Base-by-base conservation (phyloP, 2,888 invertebrate genomes). In the Chymomyza fuscimana region DNA sequence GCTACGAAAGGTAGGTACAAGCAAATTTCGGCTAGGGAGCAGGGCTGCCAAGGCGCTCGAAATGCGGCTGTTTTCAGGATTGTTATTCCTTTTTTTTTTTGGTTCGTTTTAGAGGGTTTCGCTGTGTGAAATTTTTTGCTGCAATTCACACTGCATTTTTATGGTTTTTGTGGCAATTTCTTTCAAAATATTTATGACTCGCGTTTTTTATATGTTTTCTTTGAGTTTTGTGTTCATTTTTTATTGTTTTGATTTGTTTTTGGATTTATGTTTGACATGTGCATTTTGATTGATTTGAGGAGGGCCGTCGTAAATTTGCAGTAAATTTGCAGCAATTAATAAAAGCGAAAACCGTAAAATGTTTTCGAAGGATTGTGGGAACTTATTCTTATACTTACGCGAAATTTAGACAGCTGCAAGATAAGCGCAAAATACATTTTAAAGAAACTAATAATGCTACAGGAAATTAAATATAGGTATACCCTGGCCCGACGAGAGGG, bases 121-220 rank as follows among this genome's bases (percentile, higher is more conserved):
- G 72, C 66, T 82, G 74, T 77, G 82, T 81, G 80, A 84, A 84
- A 65, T 32, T 69, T 81, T 61, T 66, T 72, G 58, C 59, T 82
- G 83, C 86, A 80, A 72, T 88, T 87, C 80, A 82, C 83, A 86
- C 86, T 89, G 88, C 84, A 87, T 84, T 89, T 89, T 82, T 87
- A 87, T 86, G 79, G 19, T 54, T 79, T 81, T 72, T 72, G 58
- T 69, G 75, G 64, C 56, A 46, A 70, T 69, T 63, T 74, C 80
- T 80, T 83, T 85, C 85, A 85, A 87, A 85, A 87, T 83, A 85
- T 85, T 85, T 85, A 85, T 79, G 77, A 80, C 79, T 58, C 65
- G 76, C 69, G 69, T 65, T 72, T 77, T 79, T 75, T 73, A 75
- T 72, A 66, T 69, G 64, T 64, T 75, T 82, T 79, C 81, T 78